Base-by-base conservation (phyloP, 1,140 invertebrate genomes). In the Pseudomyrmex pallidus region DNA sequence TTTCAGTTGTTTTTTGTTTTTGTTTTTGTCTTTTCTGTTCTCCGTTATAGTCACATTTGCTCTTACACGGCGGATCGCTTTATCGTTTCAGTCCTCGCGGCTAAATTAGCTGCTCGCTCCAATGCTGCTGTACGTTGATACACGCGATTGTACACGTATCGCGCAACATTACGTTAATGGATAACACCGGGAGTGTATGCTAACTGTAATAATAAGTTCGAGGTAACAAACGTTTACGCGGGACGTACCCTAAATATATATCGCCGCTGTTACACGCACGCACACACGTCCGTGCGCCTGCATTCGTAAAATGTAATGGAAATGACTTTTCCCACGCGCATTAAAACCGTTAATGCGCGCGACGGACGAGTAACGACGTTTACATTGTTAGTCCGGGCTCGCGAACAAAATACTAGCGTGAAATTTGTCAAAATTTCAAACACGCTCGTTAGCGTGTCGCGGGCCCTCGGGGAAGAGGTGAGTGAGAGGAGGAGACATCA, bases 351-450 rank as follows among this genome's bases (percentile, higher is more conserved):
- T 76, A 66, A 76, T 54, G 25, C 25, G 25, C 44, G 66, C 59
- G 76, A 70, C 46, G 68, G 56, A 80, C 54, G 57, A 72, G 8
- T 72, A 80, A 80, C 15, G 54, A 80, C 46, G 44, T 80, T 72
- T 72, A 54, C 76, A 80, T 80, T 70, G 64, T 80, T 80, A 59
- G 35, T 35, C 10, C 44, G 52, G 35, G 20, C 15, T 64, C 61
- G 17, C 35, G 17, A 13, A 20, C 20, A 35, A 57, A 70, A 57
- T 78, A 46, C 52, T 44, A 59, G 52, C 25, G 56, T 13, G 66
- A 61, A 17, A 59, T 80, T 80, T 59, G 62, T 77, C 66, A 72
- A 80, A 80, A 80, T 80, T 61, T 3, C 76, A 59, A 70, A 72
- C 76, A 80, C 66, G 20, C 22, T 80, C 66, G 54, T 80, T 80